Evolutionary conservation across 37 sponge, comb jelly and placozoan species (phyloP), one percentile per base, ranked within the genome.

Genomic region (Mnemiopsis leidyi): DNA sequence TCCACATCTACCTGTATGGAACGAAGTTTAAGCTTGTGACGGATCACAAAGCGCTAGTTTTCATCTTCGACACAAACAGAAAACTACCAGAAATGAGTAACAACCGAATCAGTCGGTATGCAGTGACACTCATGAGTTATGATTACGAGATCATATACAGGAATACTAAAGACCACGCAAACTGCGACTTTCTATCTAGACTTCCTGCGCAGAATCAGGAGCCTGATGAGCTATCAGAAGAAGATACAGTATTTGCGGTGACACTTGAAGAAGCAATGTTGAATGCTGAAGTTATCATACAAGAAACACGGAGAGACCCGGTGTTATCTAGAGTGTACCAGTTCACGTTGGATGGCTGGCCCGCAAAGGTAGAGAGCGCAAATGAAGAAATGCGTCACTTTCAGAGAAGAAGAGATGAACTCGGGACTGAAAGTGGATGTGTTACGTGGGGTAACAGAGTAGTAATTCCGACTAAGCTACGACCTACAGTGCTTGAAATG

Each of bases 381-480:
- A 61, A 61, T 61, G 73, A 23, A 23, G 73, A 71, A 82, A 28
- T 93, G 32, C 20, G 18, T 18, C 82, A 32, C n/a, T 93, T 24
- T 39, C 32, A 33, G 1, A 0, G 1, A n/a, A 29, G 69, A 7
- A 28, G 67, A 23, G n/a, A 31, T 2, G 93, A 77, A 29, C 61
- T 76, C 23, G n/a, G 82, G 1, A 67, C 75, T 1, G 73, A 93
- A n/a, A 25, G 33, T 32, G 93, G 31, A 21, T 93, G 93, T 75
- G 21, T 93, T 0, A 25, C 75, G 93, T 93, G 93, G 93, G 93
- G 93, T 16, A 67, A 0, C 69, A 93, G 76, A 35, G 93, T 93
- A 16, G 76, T 93, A 18, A 69, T 93, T 75, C 93, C 93, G 0
- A 37, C 28, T 25, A 69, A 93, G 32, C 24, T 69, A 48, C 68